Conservation (phyloP, 1,140 invertebrate genomes). For the Drosophila sturtevanti region DNA sequence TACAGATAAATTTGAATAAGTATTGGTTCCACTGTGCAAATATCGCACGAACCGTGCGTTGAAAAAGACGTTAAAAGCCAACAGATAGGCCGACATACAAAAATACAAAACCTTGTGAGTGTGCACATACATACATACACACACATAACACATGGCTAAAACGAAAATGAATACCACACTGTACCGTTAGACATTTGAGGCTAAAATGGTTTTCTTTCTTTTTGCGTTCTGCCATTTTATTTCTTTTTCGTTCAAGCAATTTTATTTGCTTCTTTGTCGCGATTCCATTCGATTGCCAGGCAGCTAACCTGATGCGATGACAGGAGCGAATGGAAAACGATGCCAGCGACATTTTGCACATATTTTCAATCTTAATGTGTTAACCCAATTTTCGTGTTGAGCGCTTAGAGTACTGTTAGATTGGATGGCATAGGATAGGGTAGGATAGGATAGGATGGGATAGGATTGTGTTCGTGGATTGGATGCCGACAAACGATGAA, state of each 20-base stretch:
- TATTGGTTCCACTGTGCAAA: slow-evolving; percentile 41
- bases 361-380: slow-evolving; percentile 68
- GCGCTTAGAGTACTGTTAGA: slow-evolving; percentile 33
- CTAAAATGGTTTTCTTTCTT: slow-evolving; percentile 48
- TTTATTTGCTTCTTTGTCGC: slow-evolving; percentile 78
- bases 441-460: not conserved
- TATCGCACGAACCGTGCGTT: slow-evolving; percentile 6
- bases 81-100: slow-evolving; percentile 57
- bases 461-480: not conserved
- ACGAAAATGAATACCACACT: slow-evolving; percentile 25
- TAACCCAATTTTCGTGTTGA: slow-evolving; percentile 75
- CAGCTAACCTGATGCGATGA: slow-evolving; percentile 47
- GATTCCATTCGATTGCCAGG: slow-evolving; percentile 74
- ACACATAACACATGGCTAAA: not conserved
- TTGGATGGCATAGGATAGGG: not conserved
- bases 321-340: slow-evolving; percentile 19
- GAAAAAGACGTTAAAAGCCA: slow-evolving; percentile 60
- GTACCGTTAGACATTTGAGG: slow-evolving; percentile 24
- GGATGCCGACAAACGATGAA: slow-evolving; percentile 1
- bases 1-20: not conserved
- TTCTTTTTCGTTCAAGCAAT: slow-evolving; percentile 69
- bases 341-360: slow-evolving; percentile 32
- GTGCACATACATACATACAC: not conserved
- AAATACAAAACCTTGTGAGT: not conserved
- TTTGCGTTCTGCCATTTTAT: slow-evolving; percentile 4